Conservation (phyloP, 2,113 vertebrate genomes). For the Corythoichthys intestinalis region DNA sequence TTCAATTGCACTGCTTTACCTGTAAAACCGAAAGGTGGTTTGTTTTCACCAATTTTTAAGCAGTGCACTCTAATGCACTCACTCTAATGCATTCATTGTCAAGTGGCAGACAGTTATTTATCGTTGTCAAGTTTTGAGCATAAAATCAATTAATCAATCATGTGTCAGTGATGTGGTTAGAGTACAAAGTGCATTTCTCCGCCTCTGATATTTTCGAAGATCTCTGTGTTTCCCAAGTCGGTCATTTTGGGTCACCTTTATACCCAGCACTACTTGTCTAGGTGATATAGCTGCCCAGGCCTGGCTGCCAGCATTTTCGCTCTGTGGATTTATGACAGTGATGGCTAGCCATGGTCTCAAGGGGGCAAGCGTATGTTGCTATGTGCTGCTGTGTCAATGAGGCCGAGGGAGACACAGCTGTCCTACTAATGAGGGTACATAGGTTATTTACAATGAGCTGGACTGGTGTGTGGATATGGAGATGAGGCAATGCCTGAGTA, state of each 20-base stretch:
- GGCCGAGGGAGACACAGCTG: constrained; percentile 50
- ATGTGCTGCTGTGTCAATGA: constrained; percentile 36
- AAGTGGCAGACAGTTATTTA: too few species aligned
- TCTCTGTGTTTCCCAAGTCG: constrained; percentile 27
- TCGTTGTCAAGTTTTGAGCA: too few species aligned
- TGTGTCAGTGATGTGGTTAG: constrained; percentile 11
- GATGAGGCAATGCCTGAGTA: constrained; percentile 54
- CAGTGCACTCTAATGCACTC: too few species aligned
- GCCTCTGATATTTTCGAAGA: constrained; percentile 14
- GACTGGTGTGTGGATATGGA: constrained; percentile 61
- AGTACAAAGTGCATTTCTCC: constrained; percentile 7
- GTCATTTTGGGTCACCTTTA: constrained; percentile 55
- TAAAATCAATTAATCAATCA: constrained; percentile 17
- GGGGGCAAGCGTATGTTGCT: constrained; percentile 35
- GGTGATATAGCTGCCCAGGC: constrained; percentile 66
- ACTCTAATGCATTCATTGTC: too few species aligned
- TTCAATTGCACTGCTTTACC: too few species aligned
- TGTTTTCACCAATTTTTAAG: too few species aligned
- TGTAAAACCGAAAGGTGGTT: too few species aligned
- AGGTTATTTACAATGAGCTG: constrained; percentile 64
- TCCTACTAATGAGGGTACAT: constrained; percentile 71
- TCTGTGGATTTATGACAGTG: constrained; percentile 57
- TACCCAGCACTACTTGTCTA: constrained; percentile 55
- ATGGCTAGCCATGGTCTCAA: constrained; percentile 39
- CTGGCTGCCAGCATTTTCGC: constrained; percentile 43